A percentile compares a stretch with the other conserved stretches of the same genome.
phyloP scores from a whole-genome alignment of 2,113 vertebrate species.

The Hippocampus abdominalis region DNA sequence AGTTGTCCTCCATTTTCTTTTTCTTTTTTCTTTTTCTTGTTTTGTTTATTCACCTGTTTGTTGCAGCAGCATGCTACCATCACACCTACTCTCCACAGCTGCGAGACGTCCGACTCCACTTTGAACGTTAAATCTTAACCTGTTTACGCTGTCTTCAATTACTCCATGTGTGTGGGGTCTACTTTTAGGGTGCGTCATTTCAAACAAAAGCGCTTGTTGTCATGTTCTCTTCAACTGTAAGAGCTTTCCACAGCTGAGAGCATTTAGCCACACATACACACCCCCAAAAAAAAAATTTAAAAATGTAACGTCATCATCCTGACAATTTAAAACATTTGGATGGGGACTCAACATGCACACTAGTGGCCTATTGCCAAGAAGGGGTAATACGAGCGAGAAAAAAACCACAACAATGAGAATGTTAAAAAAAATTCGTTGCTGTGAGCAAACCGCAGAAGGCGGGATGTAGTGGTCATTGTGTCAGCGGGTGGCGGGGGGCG shows the following conservation, averaged over 20 bases:
- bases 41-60: neutral
- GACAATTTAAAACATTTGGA: slow-evolving; percentile 33
- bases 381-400: slow-evolving; percentile 18
- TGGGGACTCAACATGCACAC: slow-evolving; percentile 11
- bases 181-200: neutral
- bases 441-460: slow-evolving; percentile 26
- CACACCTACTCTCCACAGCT: neutral
- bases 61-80: neutral
- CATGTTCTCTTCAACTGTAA: neutral
- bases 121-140: neutral
- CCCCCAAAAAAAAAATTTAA: slow-evolving; percentile 8
- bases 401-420: slow-evolving; percentile 39
- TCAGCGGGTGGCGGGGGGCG: slow-evolving; percentile 18
- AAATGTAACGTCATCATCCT: slow-evolving; percentile 21
- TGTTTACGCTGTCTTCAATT: neutral
- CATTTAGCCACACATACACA: slow-evolving; percentile 26
- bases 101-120: neutral
- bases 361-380: slow-evolving; percentile 27
- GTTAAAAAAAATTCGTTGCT: slow-evolving; percentile 19
- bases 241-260: slow-evolving; percentile 42
- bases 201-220: neutral
- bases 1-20: neutral
- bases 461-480: slow-evolving; percentile 24
- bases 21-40: too few species aligned
- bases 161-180: neutral